phyloP scores from a whole-genome alignment of 2,888 invertebrate genomes.

The Athalia circularis region DNA sequence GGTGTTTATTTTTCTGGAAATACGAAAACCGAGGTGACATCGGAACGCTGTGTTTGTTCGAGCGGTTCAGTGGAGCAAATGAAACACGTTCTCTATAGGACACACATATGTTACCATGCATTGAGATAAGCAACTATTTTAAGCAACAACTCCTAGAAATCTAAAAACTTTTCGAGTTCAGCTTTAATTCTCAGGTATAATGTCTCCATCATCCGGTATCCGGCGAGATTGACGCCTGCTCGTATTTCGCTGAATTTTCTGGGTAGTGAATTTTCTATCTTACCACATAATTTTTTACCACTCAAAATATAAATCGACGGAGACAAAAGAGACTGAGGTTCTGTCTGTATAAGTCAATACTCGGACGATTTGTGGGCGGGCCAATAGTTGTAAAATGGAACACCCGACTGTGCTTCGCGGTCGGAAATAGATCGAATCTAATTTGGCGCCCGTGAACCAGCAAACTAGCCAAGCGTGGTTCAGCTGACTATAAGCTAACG shows the following conservation, averaged over 20 bases:
- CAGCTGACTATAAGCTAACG: conserved; percentile 15
- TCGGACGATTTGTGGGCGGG: conserved; percentile 31
- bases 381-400: conserved; percentile 41
- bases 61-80: not conserved
- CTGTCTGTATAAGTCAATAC: conserved; percentile 19
- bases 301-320: not conserved
- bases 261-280: not conserved
- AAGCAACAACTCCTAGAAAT: not conserved
- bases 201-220: too few relatives aligned
- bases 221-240: not conserved
- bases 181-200: too few relatives aligned
- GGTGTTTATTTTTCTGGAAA: conserved; percentile 35
- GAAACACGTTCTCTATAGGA: not conserved
- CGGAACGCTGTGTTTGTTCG: not conserved
- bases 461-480: conserved; percentile 36
- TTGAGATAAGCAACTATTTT: not conserved
- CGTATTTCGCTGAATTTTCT: not conserved
- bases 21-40: not conserved
- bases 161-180: not conserved
- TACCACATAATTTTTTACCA: too few relatives aligned
- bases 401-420: conserved; percentile 57
- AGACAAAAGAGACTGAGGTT: conserved; percentile 8
- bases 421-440: conserved; percentile 72
- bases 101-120: not conserved
- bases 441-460: conserved; percentile 71